phyloP scores from a whole-genome alignment of 1,140 invertebrate species.

The Agraylea sexmaculata region DNA sequence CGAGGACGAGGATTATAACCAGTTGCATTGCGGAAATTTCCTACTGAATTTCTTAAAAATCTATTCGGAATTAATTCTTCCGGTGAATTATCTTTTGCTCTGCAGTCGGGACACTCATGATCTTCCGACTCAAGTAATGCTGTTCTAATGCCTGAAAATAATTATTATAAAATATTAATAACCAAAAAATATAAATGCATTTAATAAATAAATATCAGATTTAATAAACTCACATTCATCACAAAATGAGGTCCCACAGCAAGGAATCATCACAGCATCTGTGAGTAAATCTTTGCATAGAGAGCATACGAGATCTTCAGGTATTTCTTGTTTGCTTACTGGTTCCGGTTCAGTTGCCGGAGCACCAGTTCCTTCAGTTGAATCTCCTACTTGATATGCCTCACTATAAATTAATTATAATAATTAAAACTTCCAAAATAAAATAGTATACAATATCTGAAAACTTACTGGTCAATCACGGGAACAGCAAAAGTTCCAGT shows the following conservation, averaged over 20 bases:
- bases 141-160: slow-evolving; percentile 64
- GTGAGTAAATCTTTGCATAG: slow-evolving; percentile 88
- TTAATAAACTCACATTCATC: slow-evolving; percentile 76
- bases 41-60: slow-evolving; percentile 77
- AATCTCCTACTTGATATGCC: slow-evolving; percentile 63
- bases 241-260: slow-evolving; percentile 95
- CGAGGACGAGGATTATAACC: slow-evolving; percentile 50
- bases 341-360: slow-evolving; percentile 41
- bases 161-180: slow-evolving; percentile 4
- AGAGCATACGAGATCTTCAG: slow-evolving; percentile 81
- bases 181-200: not conserved
- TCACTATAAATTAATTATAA: slow-evolving; percentile 44
- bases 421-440: not conserved
- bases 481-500: slow-evolving; percentile 85
- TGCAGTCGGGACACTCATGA: slow-evolving; percentile 88
- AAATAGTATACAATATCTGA: slow-evolving; percentile 5
- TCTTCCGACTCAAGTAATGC: slow-evolving; percentile 85
- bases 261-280: slow-evolving; percentile 94
- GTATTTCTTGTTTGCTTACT: slow-evolving; percentile 60
- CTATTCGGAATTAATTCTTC: slow-evolving; percentile 87
- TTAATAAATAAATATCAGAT: slow-evolving; percentile 3
- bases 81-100: slow-evolving; percentile 83
- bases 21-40: slow-evolving; percentile 80
- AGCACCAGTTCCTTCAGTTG: slow-evolving; percentile 40
- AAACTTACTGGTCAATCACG: slow-evolving; percentile 77